phyloP scores from a whole-genome alignment of 2,113 vertebrate species.

The Hoplias malabaricus region DNA sequence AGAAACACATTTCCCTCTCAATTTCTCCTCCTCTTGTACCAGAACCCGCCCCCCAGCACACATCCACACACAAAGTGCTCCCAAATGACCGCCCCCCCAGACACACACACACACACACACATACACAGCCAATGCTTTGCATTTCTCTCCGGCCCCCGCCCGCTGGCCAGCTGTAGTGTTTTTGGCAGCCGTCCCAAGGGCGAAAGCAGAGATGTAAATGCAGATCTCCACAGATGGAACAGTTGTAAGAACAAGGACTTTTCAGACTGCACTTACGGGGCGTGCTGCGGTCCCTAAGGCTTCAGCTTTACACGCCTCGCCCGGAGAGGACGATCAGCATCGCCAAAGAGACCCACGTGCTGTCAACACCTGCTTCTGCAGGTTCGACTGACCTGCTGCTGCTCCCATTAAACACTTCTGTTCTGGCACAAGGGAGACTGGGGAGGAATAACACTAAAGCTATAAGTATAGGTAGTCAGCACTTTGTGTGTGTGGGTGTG shows the following conservation, averaged over 20 bases:
- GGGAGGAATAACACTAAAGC: background rate
- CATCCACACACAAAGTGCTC: too few relatives aligned
- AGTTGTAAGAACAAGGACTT: slow-evolving; percentile 50
- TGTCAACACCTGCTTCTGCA: slow-evolving; percentile 20
- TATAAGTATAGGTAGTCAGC: background rate
- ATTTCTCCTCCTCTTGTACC: background rate
- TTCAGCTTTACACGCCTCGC: slow-evolving; percentile 32
- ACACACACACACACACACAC: background rate
- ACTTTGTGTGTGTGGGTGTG: slow-evolving; percentile 5
- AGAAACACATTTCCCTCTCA: background rate
- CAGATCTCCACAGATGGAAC: slow-evolving; percentile 52
- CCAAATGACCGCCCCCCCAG: background rate
- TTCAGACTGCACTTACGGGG: slow-evolving; percentile 50
- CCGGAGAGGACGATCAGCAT: background rate
- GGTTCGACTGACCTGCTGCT: slow-evolving; percentile 24
- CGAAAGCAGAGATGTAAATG: slow-evolving; percentile 56
- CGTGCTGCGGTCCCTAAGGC: slow-evolving; percentile 42
- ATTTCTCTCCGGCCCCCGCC: background rate
- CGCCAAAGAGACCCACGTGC: background rate
- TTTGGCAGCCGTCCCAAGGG: slow-evolving; percentile 44
- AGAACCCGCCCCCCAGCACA: background rate
- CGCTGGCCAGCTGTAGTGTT: slow-evolving; percentile 42
- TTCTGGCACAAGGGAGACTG: background rate
- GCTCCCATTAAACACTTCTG: slow-evolving; percentile 7
- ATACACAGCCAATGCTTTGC: background rate